Percentiles rank a stretch among this genome's conserved stretches.
phyloP scores from a whole-genome alignment of 2,797 vertebrate genomes.

The Sardinella longiceps region DNA sequence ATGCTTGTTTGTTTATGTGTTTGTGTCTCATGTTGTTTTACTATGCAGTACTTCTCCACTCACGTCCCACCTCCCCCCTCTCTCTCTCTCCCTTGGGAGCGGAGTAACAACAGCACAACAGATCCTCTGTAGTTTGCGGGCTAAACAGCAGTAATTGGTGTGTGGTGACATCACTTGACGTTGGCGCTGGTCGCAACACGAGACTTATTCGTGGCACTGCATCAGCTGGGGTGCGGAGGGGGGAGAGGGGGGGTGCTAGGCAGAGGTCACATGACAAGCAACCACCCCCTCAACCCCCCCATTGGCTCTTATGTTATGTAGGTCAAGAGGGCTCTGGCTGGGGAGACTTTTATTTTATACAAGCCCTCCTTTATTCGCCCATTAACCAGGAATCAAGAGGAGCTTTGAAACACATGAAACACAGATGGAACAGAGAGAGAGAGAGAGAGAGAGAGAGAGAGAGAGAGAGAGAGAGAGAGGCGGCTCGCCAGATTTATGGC shows the following conservation, averaged over 20 bases:
- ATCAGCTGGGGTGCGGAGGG: neutral
- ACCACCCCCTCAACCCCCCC: neutral
- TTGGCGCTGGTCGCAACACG: constrained; percentile 20
- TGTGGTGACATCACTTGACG: constrained; percentile 32
- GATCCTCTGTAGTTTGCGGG: neutral
- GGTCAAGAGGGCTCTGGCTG: constrained; percentile 15
- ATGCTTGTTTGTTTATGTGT: neutral
- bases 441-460: too few species aligned
- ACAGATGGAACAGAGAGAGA: neutral
- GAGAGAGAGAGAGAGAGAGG: too few species aligned
- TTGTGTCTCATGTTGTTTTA: neutral
- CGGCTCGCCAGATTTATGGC: neutral
- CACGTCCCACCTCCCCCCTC: neutral
- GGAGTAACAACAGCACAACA: neutral
- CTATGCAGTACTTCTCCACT: neutral
- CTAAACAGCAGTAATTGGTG: constrained; percentile 30
- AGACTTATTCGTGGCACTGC: constrained; percentile 15
- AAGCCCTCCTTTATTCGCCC: neutral
- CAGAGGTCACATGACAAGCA: constrained; percentile 28
- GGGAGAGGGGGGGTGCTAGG: neutral
- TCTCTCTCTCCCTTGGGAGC: too few species aligned
- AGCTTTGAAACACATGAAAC: neutral
- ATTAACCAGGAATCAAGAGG: neutral
- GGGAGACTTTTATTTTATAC: neutral
- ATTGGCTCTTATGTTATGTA: neutral